These are phyloP conservation scores for Brachionus asplanchnoidis DNA, from an alignment of 1,140 invertebrate species.

Conservation along the genomic window DNA sequence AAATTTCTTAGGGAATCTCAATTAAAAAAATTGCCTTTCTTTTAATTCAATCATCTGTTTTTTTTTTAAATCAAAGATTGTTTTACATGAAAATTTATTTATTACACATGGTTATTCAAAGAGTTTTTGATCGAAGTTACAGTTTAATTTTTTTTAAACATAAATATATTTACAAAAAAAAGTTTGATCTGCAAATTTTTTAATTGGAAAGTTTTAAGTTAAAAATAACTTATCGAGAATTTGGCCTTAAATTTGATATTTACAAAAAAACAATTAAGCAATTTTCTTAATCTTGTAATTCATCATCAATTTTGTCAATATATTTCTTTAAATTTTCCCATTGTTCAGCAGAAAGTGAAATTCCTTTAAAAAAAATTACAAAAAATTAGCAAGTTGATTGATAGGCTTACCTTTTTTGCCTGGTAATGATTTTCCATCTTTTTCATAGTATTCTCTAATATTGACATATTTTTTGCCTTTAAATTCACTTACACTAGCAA, in stretches of 20 bases:
- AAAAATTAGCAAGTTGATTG: neutral
- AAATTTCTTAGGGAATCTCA: too few relatives aligned
- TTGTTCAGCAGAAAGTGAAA: constrained; percentile 25
- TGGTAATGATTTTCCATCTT: constrained; percentile 11
- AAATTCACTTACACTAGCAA: constrained; percentile 35
- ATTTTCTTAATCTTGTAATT: neutral
- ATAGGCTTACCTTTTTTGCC: constrained; percentile 35
- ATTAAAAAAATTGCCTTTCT: too few relatives aligned
- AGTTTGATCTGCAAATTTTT: neutral
- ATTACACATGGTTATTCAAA: neutral
- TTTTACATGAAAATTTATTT: neutral
- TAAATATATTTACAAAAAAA: neutral
- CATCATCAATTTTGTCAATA: constrained; percentile 19
- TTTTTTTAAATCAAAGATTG: neutral
- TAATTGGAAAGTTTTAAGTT: neutral
- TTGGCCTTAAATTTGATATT: neutral
- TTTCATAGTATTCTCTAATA: constrained; percentile 42
- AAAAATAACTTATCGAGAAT: neutral
- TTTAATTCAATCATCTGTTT: too few relatives aligned
- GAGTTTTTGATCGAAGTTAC: neutral
- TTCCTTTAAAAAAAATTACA: constrained; percentile 5
- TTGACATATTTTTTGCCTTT: constrained; percentile 32
- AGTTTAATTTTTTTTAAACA: neutral
- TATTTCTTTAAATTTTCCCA: constrained; percentile 33
- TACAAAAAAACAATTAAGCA: neutral